phyloP scores from a whole-genome alignment of 1,140 invertebrate genomes.

The Camponotus vicinus region DNA sequence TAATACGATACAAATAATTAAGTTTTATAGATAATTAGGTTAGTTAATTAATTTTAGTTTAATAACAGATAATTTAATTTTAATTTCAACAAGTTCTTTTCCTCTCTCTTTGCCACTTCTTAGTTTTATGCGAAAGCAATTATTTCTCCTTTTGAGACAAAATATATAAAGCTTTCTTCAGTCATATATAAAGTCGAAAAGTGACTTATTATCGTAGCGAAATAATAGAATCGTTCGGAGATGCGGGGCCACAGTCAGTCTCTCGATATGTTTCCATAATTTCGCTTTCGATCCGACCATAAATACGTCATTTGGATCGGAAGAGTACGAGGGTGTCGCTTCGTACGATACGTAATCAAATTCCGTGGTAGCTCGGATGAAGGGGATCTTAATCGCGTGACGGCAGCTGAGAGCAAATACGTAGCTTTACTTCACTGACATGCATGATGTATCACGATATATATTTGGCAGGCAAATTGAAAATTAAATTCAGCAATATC shows the following conservation, averaged over 20 bases:
- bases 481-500: background rate
- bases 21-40: no score
- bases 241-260: background rate
- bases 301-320: slow-evolving; percentile 43
- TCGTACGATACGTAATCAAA: slow-evolving; percentile 26
- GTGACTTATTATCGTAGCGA: background rate
- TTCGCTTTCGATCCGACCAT: slow-evolving; percentile 27
- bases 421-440: slow-evolving; percentile 25
- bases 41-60: background rate
- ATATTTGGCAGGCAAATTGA: background rate
- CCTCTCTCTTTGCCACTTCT: background rate
- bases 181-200: background rate
- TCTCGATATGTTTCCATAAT: background rate
- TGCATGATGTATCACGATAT: background rate
- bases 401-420: slow-evolving; percentile 38
- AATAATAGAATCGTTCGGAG: background rate
- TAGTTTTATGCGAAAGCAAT: background rate
- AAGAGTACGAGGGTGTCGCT: slow-evolving; percentile 23
- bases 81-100: background rate
- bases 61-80: background rate
- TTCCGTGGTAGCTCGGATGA: slow-evolving; percentile 32
- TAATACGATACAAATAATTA: background rate
- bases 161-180: background rate
- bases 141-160: background rate
- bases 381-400: slow-evolving; percentile 29